Percentiles rank a stretch among this genome's conserved stretches.
These are phyloP conservation scores for Caenorhabditis afra DNA, from an alignment of 2,888 invertebrate species.

Conservation along the genomic window DNA sequence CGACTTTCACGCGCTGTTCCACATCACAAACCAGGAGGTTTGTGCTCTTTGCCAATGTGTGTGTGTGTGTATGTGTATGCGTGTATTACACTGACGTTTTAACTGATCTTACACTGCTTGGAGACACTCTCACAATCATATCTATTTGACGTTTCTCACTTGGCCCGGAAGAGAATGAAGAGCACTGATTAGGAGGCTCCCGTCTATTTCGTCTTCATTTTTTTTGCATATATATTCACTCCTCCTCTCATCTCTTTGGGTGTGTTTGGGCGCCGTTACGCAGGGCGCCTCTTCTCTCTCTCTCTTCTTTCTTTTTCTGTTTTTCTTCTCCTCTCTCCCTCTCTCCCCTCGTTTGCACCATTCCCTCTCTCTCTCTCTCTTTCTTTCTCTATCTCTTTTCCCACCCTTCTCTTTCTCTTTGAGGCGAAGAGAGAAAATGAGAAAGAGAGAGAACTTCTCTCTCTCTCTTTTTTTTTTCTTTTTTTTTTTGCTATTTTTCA, in stretches of 20 bases:
- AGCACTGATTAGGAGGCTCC: neutral
- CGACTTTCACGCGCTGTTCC: constrained; percentile 58
- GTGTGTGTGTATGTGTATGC: neutral
- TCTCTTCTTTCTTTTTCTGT: constrained; percentile 16
- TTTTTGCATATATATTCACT: neutral
- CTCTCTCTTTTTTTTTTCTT: constrained; percentile 26
- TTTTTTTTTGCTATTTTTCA: constrained; percentile 31
- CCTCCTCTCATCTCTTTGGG: neutral
- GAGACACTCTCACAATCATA: neutral
- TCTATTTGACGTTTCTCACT: neutral
- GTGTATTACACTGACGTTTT: constrained; percentile 6
- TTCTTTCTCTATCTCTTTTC: constrained; percentile 39
- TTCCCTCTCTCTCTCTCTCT: constrained; percentile 13
- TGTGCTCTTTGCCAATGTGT: constrained; percentile 8
- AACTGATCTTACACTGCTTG: constrained; percentile 26
- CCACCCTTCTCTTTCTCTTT: constrained; percentile 10
- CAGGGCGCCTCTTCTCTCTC: constrained; percentile 5
- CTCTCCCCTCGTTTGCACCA: constrained; percentile 8
- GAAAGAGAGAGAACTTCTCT: constrained; percentile 37
- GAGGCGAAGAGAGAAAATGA: too few species aligned
- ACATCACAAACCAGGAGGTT: constrained; percentile 60
- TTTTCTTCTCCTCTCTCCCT: constrained; percentile 20
- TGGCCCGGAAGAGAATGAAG: too few species aligned
- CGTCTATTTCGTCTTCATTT: neutral
- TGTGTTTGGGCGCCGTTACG: neutral